Base-by-base conservation (phyloP, 2,888 invertebrate genomes). In the Phragmatobia fuliginosa region DNA sequence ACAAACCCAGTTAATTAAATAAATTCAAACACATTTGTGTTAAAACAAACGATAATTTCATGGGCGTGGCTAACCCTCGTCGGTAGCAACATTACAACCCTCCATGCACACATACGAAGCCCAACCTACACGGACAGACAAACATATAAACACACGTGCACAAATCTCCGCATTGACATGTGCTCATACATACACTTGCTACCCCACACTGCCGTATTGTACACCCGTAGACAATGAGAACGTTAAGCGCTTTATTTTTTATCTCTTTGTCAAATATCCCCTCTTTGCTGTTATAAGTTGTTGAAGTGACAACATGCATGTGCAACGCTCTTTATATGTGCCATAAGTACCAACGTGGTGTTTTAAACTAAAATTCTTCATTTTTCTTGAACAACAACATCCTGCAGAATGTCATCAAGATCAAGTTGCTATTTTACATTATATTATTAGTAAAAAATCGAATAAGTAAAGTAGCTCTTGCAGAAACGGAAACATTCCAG, bases 231-330 rank as follows among this genome's bases (percentile, higher is more conserved):
- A 93, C 92, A 94, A 92, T 92, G 87, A 86, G 80, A 86, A 83
- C 85, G 83, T 80, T 92, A 94, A 94, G 92, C 93, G 92, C 91
- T 93, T 94, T 93, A 93, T 85, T 91, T 94, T 93, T 92, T 88
- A 91, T 85, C 88, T 85, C 87, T 91, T 92, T 92, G 88, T 90
- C 78, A 78, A 73, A 79, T 80, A 83, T 72, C 82, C 86, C 90
- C 91, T 89, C 86, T 84, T 79, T 77, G 77, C 74, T 77, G 81
- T 85, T 83, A 83, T 80, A 81, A 82, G 75, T 73, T 81, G 81
- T 83, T 87, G 77, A 79, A 74, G 71, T 83, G 86, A 80, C 67
- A 70, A 70, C 71, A 70, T 65, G 72, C 67, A 63, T 75, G 72
- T 64, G 67, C 67, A 70, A 56, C 63, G 62, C 73, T 70, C 72